These are phyloP conservation scores for Drosophila tropicalis DNA, from an alignment of 1,140 invertebrate genomes.

Conservation along the genomic window DNA sequence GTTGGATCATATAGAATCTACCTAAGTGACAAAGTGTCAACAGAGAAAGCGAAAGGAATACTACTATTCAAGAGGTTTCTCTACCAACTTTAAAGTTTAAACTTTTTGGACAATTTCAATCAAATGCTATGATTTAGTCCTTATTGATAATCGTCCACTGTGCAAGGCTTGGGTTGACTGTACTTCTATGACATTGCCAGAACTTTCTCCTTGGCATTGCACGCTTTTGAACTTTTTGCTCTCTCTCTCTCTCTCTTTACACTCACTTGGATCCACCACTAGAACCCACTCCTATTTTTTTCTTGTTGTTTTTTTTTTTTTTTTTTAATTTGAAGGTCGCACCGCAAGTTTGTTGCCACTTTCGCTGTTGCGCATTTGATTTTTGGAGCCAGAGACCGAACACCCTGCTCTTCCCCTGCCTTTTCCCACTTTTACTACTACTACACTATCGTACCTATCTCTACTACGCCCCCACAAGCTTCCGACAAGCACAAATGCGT, in stretches of 20 bases:
- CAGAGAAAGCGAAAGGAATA: no score
- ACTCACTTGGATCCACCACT: not conserved
- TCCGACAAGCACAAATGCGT: constrained; percentile 47
- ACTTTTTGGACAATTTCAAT: no score
- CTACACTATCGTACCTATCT: no score
- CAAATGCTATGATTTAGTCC: no score
- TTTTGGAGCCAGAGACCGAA: constrained; percentile 17
- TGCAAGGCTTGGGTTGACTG: constrained; percentile 62
- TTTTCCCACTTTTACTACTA: no score
- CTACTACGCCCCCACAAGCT: not conserved
- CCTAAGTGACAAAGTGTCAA: no score
- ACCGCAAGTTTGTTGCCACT: constrained; percentile 49
- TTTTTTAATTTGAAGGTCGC: constrained; percentile 37
- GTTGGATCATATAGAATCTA: no score
- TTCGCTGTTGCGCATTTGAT: constrained; percentile 74
- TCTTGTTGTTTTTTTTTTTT: no score
- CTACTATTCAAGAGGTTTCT: no score
- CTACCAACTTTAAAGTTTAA: no score
- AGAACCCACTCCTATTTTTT: not conserved
- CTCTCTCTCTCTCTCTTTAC: constrained; percentile 6
- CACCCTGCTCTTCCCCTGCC: not conserved
- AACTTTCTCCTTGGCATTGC: constrained; percentile 79
- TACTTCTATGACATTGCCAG: constrained; percentile 67
- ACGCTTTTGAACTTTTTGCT: constrained; percentile 69
- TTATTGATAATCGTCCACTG: no score